Base-by-base conservation (phyloP, 2,797 vertebrate species). In the Phoebastria nigripes region DNA sequence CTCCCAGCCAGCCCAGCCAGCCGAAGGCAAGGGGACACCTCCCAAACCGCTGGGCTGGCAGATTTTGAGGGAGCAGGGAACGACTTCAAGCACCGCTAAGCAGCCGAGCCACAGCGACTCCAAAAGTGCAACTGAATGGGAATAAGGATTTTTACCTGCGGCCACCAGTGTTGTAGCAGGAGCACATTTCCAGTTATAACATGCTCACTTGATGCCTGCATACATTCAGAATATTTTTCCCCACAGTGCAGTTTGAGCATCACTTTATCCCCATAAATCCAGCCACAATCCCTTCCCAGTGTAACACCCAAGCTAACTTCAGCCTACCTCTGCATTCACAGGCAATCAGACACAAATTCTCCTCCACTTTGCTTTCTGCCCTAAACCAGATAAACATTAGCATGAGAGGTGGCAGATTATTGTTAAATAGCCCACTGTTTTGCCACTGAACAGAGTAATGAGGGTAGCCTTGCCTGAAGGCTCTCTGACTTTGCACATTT, bases 401-500 rank as follows among this genome's bases (percentile, higher is more conserved):
- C 14, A 55, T 33, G 16, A 66, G 29, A 71, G 52, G 44, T 66
- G 63, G 51, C 47, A 72, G 49, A 11, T 80, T 90, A 56, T 61
- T 69, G 33, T 76, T 80, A 86, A 90, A 61, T 61, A 80, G 31
- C 58, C 54, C 9, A 16, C 44, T 65, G 41, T n/a, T 70, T 73
- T 88, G 29, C 56, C 61, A 83, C 56, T 54, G 25, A 82, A 65
- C 37, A 39, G 66, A 58, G 37, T 77, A 63, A 72, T 56, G 17
- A 78, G 35, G 25, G 21, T 76, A 91, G 79, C 52, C 67, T 83
- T 86, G 61, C 65, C 87, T 88, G 44, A 85, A 90, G 59, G 62
- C 26, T 88, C 39, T 55, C 37, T 52, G 66, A 69, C 52, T 90
- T 86, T 41, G 49, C 52, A 71, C 49, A 49, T 73, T 93, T 93